Conservation (phyloP, 2,797 vertebrate genomes). For the Melanotaenia maccullochi region DNA sequence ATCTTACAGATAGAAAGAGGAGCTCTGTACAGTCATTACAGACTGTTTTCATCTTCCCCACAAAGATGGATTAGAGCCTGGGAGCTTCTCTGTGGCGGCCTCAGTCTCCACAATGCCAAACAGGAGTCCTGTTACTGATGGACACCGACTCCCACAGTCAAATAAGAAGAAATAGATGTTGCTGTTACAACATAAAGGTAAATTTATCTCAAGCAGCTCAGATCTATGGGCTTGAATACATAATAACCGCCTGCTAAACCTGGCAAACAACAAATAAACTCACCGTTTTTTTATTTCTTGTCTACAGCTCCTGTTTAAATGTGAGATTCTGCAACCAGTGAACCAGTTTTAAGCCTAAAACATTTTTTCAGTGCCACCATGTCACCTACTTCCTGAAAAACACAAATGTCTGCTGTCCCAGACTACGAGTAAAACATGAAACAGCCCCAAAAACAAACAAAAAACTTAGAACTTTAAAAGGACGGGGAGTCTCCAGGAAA, state of each 20-base stretch:
- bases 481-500: no score
- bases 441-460: no score
- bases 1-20: constrained; percentile 53
- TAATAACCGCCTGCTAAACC: background rate
- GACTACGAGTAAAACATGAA: no score
- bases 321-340: no score
- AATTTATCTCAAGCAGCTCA: constrained; percentile 1
- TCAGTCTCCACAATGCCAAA: constrained; percentile 32
- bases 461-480: no score
- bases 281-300: background rate
- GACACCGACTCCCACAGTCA: constrained; percentile 23
- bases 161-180: background rate
- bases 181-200: background rate
- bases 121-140: constrained; percentile 25
- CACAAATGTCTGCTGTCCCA: no score
- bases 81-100: constrained; percentile 32
- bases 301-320: no score
- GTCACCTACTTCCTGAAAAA: no score
- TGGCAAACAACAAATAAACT: background rate
- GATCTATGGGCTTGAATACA: background rate
- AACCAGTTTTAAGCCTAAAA: no score
- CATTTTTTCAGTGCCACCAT: no score
- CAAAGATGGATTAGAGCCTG: constrained; percentile 58
- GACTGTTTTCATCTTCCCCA: constrained; percentile 56
- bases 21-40: constrained; percentile 57